Evolutionary conservation across 2,888 invertebrate genomes (phyloP).

Genomic region (Drosophila ustulata): DNA sequence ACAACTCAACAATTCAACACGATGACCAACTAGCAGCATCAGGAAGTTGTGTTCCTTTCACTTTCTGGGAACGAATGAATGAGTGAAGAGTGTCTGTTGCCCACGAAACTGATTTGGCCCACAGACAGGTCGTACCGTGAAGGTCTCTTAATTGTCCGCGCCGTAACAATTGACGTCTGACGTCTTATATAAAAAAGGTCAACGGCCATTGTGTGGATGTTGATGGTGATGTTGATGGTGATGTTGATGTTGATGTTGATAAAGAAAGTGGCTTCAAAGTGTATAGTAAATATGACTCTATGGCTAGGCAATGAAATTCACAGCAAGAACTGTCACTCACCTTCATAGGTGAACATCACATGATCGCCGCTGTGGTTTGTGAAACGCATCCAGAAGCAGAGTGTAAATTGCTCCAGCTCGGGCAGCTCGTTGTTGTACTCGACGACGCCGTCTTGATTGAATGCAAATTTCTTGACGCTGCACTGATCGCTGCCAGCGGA

Average conservation of each 20-base stretch:
- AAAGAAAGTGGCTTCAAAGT: conserved; percentile 32
- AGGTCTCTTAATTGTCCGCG: conserved; percentile 34
- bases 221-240: no score
- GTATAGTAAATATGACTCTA: no score
- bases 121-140: conserved; percentile 21
- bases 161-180: conserved; percentile 30
- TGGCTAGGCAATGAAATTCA: no score
- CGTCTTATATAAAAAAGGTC: conserved; percentile 39
- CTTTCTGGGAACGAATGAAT: conserved; percentile 62
- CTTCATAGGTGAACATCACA: conserved; percentile 92
- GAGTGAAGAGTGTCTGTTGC: conserved; percentile 35
- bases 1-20: conserved; percentile 13
- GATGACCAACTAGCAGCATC: conserved; percentile 43
- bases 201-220: conserved; percentile 7
- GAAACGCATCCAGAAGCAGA: conserved; percentile 94
- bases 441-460: conserved; percentile 89
- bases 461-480: conserved; percentile 89
- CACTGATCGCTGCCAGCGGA: conserved; percentile 86
- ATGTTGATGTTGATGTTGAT: background rate
- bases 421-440: conserved; percentile 90
- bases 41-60: conserved; percentile 83
- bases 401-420: conserved; percentile 92
- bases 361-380: conserved; percentile 93
- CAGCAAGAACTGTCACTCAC: conserved; percentile 86
- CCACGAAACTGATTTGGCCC: conserved; percentile 50